Evolutionary conservation across 2,888 invertebrate genomes (phyloP), one percentile per base, ranked within the genome.

Genomic region (Leptinotarsa tumamoca): DNA sequence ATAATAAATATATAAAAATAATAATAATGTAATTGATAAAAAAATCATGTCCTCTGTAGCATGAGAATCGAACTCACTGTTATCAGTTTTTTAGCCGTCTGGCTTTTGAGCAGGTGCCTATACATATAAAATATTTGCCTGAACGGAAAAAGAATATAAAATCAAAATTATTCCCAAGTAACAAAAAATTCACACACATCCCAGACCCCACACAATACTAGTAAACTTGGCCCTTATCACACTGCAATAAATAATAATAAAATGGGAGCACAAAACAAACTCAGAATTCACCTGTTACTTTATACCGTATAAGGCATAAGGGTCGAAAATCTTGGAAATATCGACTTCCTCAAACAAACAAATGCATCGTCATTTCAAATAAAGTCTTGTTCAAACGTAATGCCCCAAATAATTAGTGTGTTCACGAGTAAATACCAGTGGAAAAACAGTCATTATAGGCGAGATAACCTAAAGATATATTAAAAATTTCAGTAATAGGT

Each of bases 321-420:
- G 77, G 58, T 73, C 71, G 74, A 69, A 77, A 77, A 68, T 63
- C 33, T 73, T 21, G 51, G 49, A 67, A 67, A 76, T 76, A 75
- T 71, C 58, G 71, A 74, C 72, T 77, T 77, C 74, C 74, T 71
- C 68, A 72, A 71, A 69, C 67, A 71, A 73, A 72, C 67, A 76
- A 23, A 66, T 43, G 58, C 54, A 69, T 54, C 21, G 54, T 69
- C 33, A 49, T 54, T 56, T 43, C 17, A 33, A 1, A 49, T 21
- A 18, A 18, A 69, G 33, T 69, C 58, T 66, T 21, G 51, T 49
- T 54, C 72, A 68, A 54, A 58, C 50, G 72, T 69, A 67, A 67
- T 69, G 71, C 71, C 67, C 17, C 5, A 14, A 13, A 43, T 43
- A 43, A 43, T 43, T 43, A 13, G 43, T 13, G 10, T 43, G 0